Conservation (phyloP, 2,113 vertebrate genomes). For the Peucedramus taeniatus region DNA sequence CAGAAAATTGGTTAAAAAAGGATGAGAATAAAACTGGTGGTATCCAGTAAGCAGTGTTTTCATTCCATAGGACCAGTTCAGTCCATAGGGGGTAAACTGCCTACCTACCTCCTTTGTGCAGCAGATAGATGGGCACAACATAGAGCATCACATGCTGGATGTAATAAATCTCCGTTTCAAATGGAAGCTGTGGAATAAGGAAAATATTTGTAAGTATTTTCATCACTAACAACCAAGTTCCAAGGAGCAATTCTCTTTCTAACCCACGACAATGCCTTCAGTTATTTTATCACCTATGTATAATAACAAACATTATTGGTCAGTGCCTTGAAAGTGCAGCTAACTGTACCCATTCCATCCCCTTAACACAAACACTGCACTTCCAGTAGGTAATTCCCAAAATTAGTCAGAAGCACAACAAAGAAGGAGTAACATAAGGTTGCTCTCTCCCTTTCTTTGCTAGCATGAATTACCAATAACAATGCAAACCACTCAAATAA, state of each 20-base stretch:
- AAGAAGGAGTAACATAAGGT: neutral
- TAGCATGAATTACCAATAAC: neutral
- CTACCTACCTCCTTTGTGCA: conserved; percentile 93
- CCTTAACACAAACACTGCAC: neutral
- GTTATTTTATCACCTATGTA: neutral
- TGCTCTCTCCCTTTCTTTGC: neutral
- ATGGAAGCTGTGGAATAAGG: conserved; percentile 84
- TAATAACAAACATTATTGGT: neutral
- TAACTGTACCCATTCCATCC: neutral
- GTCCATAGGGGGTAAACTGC: rapidly evolving
- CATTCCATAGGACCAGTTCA: neutral
- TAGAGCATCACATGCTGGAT: conserved; percentile 98
- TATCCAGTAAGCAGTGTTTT: neutral
- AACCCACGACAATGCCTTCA: neutral
- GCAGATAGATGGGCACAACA: conserved; percentile 92
- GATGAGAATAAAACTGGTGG: neutral
- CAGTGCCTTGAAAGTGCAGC: neutral
- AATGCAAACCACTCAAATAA: neutral
- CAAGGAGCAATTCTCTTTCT: neutral
- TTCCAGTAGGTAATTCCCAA: neutral
- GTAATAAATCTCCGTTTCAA: conserved; percentile 96
- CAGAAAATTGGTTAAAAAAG: neutral
- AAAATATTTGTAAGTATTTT: conserved; percentile 17
- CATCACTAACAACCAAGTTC: neutral
- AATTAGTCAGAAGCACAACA: neutral